Conservation (phyloP, 2,888 invertebrate species). For the Myathropa florea region DNA sequence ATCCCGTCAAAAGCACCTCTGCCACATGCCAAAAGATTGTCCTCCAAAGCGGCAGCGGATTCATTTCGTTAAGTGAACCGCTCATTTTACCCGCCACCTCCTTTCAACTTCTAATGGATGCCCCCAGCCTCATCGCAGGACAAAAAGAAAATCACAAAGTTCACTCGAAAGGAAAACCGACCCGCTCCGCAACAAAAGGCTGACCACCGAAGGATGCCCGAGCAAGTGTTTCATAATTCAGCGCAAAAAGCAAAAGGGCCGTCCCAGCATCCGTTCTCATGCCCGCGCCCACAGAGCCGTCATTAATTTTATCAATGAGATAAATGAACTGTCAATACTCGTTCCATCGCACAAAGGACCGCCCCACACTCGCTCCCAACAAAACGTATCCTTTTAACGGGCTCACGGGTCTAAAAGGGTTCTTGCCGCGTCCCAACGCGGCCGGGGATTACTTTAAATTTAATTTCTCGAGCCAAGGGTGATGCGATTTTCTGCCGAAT, state of each 20-base stretch:
- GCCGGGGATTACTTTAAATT: conserved; percentile 26
- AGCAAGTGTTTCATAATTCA: background rate
- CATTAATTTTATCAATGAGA: conserved; percentile 41
- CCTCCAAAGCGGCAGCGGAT: background rate
- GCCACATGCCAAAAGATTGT: background rate
- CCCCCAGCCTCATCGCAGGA: background rate
- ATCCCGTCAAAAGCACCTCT: background rate
- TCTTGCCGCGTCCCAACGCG: background rate
- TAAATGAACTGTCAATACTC: conserved; percentile 45
- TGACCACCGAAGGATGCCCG: background rate
- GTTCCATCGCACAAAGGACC: background rate
- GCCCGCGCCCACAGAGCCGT: background rate
- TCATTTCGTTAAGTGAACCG: background rate
- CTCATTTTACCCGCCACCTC: background rate
- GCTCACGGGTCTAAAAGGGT: background rate
- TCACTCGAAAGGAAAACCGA: background rate
- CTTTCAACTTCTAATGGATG: background rate
- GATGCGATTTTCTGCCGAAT: conserved; percentile 13
- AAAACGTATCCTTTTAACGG: conserved; percentile 25
- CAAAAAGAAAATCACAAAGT: background rate
- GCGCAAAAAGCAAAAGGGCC: background rate
- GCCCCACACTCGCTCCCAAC: background rate
- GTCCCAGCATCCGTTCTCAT: background rate
- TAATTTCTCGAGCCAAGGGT: conserved; percentile 17
- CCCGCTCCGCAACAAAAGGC: background rate